Base-by-base conservation (phyloP, 2,113 vertebrate genomes). In the Eublepharis macularius region DNA sequence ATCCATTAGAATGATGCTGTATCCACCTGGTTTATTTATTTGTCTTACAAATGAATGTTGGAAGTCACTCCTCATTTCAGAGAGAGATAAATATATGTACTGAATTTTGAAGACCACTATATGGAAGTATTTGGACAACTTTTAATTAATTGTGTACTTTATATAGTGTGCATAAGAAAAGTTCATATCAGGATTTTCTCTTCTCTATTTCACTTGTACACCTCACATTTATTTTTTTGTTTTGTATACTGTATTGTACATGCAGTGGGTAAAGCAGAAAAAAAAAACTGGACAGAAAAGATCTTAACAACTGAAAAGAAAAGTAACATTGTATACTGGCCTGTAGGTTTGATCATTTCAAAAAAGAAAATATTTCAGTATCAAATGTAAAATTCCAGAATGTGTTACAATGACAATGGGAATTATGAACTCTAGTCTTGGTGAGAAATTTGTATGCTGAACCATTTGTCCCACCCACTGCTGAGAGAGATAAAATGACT, bases 351-450 rank as follows among this genome's bases (percentile, higher is more conserved):
- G 82, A 49, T 4, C 72, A 45, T 3, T n/a, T 24, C 1, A 75
- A 84, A 83, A 21, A 45, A 77, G 36, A 49, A 57, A 14, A 7
- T 81, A 14, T 45, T 29, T 87, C 47, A 39, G 34, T 4, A 2
- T 63, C 49, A 83, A 91, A 87, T 85, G 8, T 29, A 88, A 41
- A 60, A 72, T 24, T 76, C 24, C n/a, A 87, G 39, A 34, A 80
- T 13, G 1, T 32, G 26, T n/a, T n/a, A 32, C 19, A 66, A 21
- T 66, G 43, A 85, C 86, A 47, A 65, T 13, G 63, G 45, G 79
- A 92, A 87, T 2, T 4, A 39, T 76, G 13, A 91, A 63, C 6
- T 90, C 6, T 63, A 19, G 77, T 2, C 5, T 57, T 19, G 8
- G 26, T 32, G 41, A 83, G 69, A 87, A 83, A 4, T 5, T n/a